Percentiles rank a stretch among this genome's conserved stretches.
These are phyloP conservation scores for Dilophus febrilis DNA, from an alignment of 2,888 invertebrate species.

Conservation along the genomic window DNA sequence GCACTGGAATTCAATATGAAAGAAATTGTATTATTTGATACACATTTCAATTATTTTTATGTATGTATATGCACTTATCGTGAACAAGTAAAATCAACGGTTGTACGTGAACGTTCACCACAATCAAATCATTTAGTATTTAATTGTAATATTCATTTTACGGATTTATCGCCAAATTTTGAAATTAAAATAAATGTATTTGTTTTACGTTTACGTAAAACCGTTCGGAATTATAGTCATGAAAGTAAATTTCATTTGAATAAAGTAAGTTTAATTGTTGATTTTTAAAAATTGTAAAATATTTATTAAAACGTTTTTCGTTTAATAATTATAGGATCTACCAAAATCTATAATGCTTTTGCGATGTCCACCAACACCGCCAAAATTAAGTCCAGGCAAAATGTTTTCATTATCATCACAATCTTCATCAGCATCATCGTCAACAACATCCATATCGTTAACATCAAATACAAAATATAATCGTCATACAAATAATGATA, in stretches of 20 bases:
- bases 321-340: too few species aligned
- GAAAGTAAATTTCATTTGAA: constrained; percentile 23
- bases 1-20: constrained; percentile 21
- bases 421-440: neutral
- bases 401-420: neutral
- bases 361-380: neutral
- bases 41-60: constrained; percentile 27
- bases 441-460: neutral
- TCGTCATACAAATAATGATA: constrained; percentile 10
- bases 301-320: too few species aligned
- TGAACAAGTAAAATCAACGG: constrained; percentile 23
- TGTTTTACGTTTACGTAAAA: constrained; percentile 28
- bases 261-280: constrained; percentile 10
- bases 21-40: constrained; percentile 19
- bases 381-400: neutral
- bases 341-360: too few species aligned
- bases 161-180: constrained; percentile 23
- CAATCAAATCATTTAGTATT: constrained; percentile 21
- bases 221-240: constrained; percentile 16
- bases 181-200: constrained; percentile 32
- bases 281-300: too few species aligned
- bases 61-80: constrained; percentile 25
- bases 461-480: constrained; percentile 4
- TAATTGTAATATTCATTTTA: constrained; percentile 24
- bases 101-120: constrained; percentile 22